Percentiles rank a stretch among this genome's conserved stretches.
These are phyloP conservation scores for Tachina grossa DNA, from an alignment of 2,888 invertebrate species.

Conservation along the genomic window DNA sequence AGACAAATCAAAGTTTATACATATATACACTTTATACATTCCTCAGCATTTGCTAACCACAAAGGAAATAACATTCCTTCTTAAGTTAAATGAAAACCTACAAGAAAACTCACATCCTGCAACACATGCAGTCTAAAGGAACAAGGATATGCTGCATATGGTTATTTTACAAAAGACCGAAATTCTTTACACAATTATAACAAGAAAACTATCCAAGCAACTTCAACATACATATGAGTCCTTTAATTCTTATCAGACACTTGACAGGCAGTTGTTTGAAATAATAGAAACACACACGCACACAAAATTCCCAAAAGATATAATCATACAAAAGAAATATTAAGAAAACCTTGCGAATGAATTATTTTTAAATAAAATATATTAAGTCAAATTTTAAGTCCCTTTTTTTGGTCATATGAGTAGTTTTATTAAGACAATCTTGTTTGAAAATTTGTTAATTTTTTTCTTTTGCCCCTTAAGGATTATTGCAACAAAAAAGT, in stretches of 20 bases:
- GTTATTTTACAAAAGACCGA: slow-evolving; percentile 20
- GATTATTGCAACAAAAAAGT: slow-evolving; percentile 31
- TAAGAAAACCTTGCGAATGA: slow-evolving; percentile 28
- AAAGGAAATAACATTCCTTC: slow-evolving; percentile 70
- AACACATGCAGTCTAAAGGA: slow-evolving; percentile 39
- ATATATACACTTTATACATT: slow-evolving; percentile 8
- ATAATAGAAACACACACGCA: slow-evolving; percentile 34
- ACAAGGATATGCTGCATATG: not conserved
- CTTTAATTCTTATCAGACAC: slow-evolving; percentile 77
- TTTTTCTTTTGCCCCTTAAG: not conserved
- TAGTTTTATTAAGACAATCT: slow-evolving; percentile 74
- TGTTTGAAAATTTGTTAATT: slow-evolving; percentile 27
- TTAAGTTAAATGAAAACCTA: slow-evolving; percentile 27
- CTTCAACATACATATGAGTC: slow-evolving; percentile 73
- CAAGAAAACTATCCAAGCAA: not conserved
- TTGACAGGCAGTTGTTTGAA: slow-evolving; percentile 76
- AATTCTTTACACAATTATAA: slow-evolving; percentile 12
- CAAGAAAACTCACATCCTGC: slow-evolving; percentile 48
- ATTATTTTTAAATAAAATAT: slow-evolving; percentile 40
- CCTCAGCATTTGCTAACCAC: slow-evolving; percentile 63
- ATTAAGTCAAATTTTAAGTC: slow-evolving; percentile 51
- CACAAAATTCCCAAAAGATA: slow-evolving; percentile 56
- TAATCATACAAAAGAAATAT: slow-evolving; percentile 15
- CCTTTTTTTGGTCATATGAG: slow-evolving; percentile 70
- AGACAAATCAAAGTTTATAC: no score